Percentiles rank a stretch among this genome's conserved stretches.
Evolutionary conservation across 1,140 invertebrate species (phyloP).

Genomic region (Nasonia longicornis): DNA sequence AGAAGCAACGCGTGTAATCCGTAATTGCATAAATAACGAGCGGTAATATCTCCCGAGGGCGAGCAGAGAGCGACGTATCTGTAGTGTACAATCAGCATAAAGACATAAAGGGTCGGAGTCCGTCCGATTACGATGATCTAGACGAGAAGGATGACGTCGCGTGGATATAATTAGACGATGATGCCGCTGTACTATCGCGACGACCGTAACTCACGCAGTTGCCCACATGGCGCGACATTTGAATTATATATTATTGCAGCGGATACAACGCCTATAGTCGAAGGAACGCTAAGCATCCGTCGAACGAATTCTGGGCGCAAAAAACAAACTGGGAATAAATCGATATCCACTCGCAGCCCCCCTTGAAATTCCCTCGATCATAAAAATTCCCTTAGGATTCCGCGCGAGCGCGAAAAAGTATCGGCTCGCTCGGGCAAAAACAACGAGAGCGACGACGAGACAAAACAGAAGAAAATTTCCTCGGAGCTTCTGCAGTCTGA

Average conservation of each 20-base stretch:
- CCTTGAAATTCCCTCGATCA: background rate
- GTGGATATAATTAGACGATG: background rate
- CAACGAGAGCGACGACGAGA: background rate
- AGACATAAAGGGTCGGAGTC: conserved; percentile 23
- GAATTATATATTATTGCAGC: background rate
- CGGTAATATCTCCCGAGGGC: conserved; percentile 14
- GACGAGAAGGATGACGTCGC: background rate
- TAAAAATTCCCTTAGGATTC: background rate
- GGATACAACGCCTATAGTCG: background rate
- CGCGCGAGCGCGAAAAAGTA: background rate
- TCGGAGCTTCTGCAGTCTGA: background rate
- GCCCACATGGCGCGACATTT: too few species aligned
- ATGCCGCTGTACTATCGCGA: background rate
- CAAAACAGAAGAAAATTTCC: conserved; percentile 12
- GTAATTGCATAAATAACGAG: conserved; percentile 27
- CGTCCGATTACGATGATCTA: conserved; percentile 28
- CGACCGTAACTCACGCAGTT: background rate
- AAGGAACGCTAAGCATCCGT: background rate
- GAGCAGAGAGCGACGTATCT: background rate
- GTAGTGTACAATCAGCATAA: conserved; percentile 29
- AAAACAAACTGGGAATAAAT: too few species aligned
- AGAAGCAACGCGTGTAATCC: background rate
- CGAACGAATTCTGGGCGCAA: background rate
- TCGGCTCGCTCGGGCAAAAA: background rate
- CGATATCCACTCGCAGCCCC: background rate